Conservation (phyloP, 2,113 vertebrate genomes). For the Engystomops pustulosus region DNA sequence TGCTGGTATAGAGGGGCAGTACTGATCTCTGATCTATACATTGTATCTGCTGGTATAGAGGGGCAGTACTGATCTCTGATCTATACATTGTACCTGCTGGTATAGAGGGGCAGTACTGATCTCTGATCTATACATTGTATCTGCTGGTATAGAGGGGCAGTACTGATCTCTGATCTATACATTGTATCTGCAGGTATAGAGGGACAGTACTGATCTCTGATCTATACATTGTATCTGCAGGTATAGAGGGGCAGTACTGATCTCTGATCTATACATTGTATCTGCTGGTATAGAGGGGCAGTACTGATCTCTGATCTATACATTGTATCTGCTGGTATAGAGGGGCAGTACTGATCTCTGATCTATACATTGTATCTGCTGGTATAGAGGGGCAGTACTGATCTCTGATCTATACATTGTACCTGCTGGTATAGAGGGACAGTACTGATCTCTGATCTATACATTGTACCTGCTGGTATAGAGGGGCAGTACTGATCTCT, state of each 20-base stretch:
- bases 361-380: background rate
- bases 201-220: constrained; percentile 67
- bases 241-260: constrained; percentile 69
- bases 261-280: background rate
- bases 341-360: constrained; percentile 69
- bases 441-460: background rate
- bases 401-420: background rate
- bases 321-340: background rate
- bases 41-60: constrained; percentile 59
- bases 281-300: constrained; percentile 68
- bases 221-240: background rate
- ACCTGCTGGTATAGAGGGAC: constrained; percentile 69
- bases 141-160: constrained; percentile 68
- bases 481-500: constrained; percentile 70
- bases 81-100: background rate
- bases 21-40: background rate
- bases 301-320: background rate
- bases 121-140: background rate
- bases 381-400: constrained; percentile 69
- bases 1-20: constrained; percentile 69
- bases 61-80: constrained; percentile 64
- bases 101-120: constrained; percentile 69
- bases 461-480: background rate
- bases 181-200: constrained; percentile 39
- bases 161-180: background rate